Base-by-base conservation (phyloP, 2,113 vertebrate genomes). In the Cichladusa arquata region DNA sequence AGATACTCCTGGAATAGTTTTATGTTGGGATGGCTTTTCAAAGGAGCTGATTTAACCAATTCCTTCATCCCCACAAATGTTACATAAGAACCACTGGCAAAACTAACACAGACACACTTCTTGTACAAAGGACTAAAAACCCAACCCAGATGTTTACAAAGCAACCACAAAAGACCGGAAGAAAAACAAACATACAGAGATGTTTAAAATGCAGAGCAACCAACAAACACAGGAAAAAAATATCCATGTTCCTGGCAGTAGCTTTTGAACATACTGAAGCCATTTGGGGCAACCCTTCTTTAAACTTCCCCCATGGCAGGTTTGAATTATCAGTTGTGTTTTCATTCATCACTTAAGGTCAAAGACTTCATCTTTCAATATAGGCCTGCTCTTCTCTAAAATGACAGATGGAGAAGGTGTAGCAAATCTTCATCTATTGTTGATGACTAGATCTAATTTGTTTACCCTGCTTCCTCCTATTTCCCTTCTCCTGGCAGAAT, bases 111-210 rank as follows among this genome's bases (percentile, higher is more conserved):
- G 62, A 80, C 58, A 86, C 79, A 78, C 66, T 90, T 54, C 87
- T 90, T 44, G 72, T 86, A 90, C 94, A 94, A 94, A 93, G 90
- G 79, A 45, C 86, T 88, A 9, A 70, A 95, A 88, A 93, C 61
- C 12, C 86, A 95, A 89, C 90, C 92, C 95, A 93, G 90, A 96
- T 96, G 94, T 96, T 97, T 96, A 93, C 94, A 97, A 94, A 96
- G 92, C 82, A 81, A 90, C 92, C 85, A 51, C 93, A 93, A 92
- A 91, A 95, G 92, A 86, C 92, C 86, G 90, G 90, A 96, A 96
- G 86, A 92, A 93, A 95, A 95, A 95, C 89, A 97, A 97, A 95
- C 92, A 88, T 90, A 88, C 82, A 95, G 90, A 93, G 81, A 95
- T 45, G 31, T 88, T 96, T 93, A 36, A 95, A 92, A 96, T 53